Evolutionary conservation across 2,888 invertebrate species (phyloP).

Genomic region (Oxyscelio sp.): DNA sequence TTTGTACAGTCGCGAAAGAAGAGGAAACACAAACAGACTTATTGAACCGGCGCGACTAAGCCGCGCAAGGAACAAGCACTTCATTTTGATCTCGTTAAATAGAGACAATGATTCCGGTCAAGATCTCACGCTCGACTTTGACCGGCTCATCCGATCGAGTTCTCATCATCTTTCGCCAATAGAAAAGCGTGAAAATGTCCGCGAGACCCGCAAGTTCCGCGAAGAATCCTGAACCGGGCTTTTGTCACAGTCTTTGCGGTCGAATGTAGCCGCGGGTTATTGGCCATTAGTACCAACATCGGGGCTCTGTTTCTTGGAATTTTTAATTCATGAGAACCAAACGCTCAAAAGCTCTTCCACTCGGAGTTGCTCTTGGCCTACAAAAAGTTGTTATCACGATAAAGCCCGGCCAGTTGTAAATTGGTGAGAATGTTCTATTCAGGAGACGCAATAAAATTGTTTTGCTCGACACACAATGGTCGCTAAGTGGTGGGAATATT

Average conservation of each 20-base stretch:
- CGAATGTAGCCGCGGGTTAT: conserved; percentile 80
- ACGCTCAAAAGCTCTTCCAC: conserved; percentile 11
- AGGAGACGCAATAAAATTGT: conserved; percentile 30
- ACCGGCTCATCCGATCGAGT: conserved; percentile 64
- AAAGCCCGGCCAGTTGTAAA: conserved; percentile 27
- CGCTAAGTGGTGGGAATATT: conserved; percentile 19
- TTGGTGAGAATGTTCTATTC: conserved; percentile 51
- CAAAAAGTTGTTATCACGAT: conserved; percentile 42
- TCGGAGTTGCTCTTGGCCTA: background rate
- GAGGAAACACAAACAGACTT: conserved; percentile 15
- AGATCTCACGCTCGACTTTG: conserved; percentile 82
- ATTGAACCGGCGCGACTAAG: conserved; percentile 51
- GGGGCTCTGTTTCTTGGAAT: conserved; percentile 52
- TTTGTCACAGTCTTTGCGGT: conserved; percentile 79
- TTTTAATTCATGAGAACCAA: conserved; percentile 79
- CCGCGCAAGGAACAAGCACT: conserved; percentile 41
- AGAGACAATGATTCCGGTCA: conserved; percentile 50
- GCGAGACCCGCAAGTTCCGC: conserved; percentile 23
- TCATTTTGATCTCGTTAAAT: conserved; percentile 53
- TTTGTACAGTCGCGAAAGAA: too few species aligned
- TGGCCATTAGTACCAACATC: conserved; percentile 79
- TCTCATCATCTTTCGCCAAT: conserved; percentile 67
- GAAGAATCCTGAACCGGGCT: conserved; percentile 22
- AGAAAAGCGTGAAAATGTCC: conserved; percentile 65
- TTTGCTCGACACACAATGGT: conserved; percentile 9